These are phyloP conservation scores for Aphelenchoides avenae DNA, from an alignment of 1,140 invertebrate species.

Conservation along the genomic window DNA sequence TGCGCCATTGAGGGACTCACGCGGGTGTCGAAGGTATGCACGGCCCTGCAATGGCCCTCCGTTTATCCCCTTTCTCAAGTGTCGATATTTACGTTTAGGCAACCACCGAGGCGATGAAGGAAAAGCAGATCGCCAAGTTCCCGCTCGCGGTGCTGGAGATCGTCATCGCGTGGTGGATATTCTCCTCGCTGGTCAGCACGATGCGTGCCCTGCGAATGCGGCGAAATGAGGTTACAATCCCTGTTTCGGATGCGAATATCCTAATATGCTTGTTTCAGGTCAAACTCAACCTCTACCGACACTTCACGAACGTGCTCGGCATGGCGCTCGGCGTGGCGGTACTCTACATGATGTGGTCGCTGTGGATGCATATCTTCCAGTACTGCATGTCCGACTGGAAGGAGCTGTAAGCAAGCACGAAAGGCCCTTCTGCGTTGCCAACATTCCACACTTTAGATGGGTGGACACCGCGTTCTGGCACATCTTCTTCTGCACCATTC, in stretches of 20 bases:
- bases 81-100: conserved; percentile 34
- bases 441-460: conserved; percentile 64
- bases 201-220: conserved; percentile 78
- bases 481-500: conserved; percentile 77
- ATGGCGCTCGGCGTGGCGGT: conserved; percentile 80
- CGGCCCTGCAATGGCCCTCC: conserved; percentile 21
- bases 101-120: conserved; percentile 51
- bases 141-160: conserved; percentile 55
- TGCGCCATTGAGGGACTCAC: conserved; percentile 77
- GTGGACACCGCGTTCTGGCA: conserved; percentile 90
- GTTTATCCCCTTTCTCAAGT: conserved; percentile 17
- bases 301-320: conserved; percentile 86
- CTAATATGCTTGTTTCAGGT: conserved; percentile 70
- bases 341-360: conserved; percentile 84
- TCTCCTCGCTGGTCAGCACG: conserved; percentile 76
- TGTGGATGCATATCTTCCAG: conserved; percentile 68
- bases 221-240: conserved; percentile 59
- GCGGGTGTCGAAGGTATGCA: conserved; percentile 66
- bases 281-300: conserved; percentile 80
- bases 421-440: no score
- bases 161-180: conserved; percentile 61
- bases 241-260: conserved; percentile 1
- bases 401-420: conserved; percentile 69
- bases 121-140: conserved; percentile 59
- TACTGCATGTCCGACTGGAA: conserved; percentile 72